phyloP scores from a whole-genome alignment of 2,888 invertebrate genomes.

The Embidobia sp. region DNA sequence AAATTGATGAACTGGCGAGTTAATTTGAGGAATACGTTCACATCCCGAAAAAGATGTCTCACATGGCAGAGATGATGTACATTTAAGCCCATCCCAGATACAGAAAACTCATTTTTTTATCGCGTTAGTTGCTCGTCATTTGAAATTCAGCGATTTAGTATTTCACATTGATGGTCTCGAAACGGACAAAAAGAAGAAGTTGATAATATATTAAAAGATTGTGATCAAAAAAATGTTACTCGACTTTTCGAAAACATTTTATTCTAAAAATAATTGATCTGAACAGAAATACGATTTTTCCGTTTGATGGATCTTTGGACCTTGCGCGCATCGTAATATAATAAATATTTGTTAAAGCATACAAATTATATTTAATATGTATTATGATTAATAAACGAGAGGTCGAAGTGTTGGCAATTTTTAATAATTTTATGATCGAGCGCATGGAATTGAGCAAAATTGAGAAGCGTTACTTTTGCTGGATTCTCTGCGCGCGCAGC shows the following conservation, averaged over 20 bases:
- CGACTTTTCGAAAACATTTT: too few species aligned
- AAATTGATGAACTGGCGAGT: conserved; percentile 96
- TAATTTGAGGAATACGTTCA: conserved; percentile 98
- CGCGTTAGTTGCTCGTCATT: conserved; percentile 38
- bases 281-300: too few species aligned
- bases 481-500: background rate
- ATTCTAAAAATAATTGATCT: too few species aligned
- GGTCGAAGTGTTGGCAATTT: conserved; percentile 14
- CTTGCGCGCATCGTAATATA: conserved; percentile 10
- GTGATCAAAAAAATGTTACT: background rate
- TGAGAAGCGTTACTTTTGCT: background rate
- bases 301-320: background rate
- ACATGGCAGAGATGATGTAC: conserved; percentile 99
- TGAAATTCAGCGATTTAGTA: conserved; percentile 28
- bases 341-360: conserved; percentile 16
- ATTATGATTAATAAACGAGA: conserved; percentile 34
- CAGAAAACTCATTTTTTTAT: conserved; percentile 54
- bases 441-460: background rate
- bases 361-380: conserved; percentile 32
- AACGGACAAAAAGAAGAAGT: too few species aligned
- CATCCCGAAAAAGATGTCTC: conserved; percentile 98
- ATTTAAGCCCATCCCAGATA: conserved; percentile 84
- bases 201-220: background rate
- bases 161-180: background rate
- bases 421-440: background rate